Evolutionary conservation across 2,113 vertebrate species (phyloP), one percentile per base, ranked within the genome.

Genomic region (Dicaeum eximium): DNA sequence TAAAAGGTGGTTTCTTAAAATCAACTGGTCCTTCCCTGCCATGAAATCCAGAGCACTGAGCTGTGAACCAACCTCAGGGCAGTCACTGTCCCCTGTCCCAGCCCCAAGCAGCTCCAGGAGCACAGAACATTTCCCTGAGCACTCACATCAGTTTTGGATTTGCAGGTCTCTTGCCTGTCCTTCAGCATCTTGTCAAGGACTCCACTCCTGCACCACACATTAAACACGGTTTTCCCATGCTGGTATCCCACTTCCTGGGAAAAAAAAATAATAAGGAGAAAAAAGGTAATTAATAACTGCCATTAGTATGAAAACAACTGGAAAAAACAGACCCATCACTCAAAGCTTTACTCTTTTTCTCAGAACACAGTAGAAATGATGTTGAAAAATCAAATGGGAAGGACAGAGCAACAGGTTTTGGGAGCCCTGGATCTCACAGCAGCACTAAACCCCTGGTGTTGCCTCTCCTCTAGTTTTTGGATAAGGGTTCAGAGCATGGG

Each of bases 211-310:
- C 97, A 93, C 99, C 99, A 99, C 92, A 99, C 98, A 16, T 98
- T 98, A 71, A 99, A 99, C 13, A 99, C 93, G 0, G 98, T 99
- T 93, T 98, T 98, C 13, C 98, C 99, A 0, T 99, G 99, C 92
- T 98, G 99, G 95, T 99, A 99, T 24, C 99, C 99, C 85, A 99
- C 99, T 54, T 99, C 99, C 99, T 99, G 93, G 31, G 44, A 75
- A 30, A 56, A 57, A 70, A 24, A 17, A 6, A 64, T 2, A 66
- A 19, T 33, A 4, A 10, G 20, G 28, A 20, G 4, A 0, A 27
- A 31, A 33, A 40, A n/a, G 25, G 9, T 18, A 33, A 61, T 70
- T 50, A 71, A 18, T 38, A 57, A 13, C 53, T 33, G 15, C 3
- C 25, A 9, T 8, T 10, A 37, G 60, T 28, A 60, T 6, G 35